Percentiles rank a stretch among this genome's conserved stretches.
Evolutionary conservation across 1,140 invertebrate genomes (phyloP).

Genomic region (Leptestheria dahalacensis): DNA sequence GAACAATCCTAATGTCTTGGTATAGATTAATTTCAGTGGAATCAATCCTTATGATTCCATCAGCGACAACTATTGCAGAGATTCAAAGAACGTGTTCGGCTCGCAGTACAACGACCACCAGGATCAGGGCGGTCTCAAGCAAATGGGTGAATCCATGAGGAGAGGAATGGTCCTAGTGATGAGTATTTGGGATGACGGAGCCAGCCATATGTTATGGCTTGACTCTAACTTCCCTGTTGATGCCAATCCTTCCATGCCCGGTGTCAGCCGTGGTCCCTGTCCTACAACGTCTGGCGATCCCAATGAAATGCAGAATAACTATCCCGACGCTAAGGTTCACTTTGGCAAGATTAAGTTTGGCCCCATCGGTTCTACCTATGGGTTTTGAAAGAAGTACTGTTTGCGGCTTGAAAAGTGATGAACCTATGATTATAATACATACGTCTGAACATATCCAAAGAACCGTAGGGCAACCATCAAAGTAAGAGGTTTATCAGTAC

Average conservation of each 20-base stretch:
- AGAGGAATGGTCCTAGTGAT: slow-evolving; percentile 18
- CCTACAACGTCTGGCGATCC: slow-evolving; percentile 17
- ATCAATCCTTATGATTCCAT: slow-evolving; percentile 17
- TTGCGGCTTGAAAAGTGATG: too few species aligned
- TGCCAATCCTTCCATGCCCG: slow-evolving; percentile 16
- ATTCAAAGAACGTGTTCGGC: slow-evolving; percentile 16
- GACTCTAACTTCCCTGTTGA: slow-evolving; percentile 17
- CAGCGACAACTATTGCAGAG: slow-evolving; percentile 15
- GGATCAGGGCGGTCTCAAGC: slow-evolving; percentile 17
- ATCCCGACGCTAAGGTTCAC: slow-evolving; percentile 12
- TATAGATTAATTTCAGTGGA: slow-evolving; percentile 8
- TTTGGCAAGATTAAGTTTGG: slow-evolving; percentile 18
- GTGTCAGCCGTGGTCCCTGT: slow-evolving; percentile 18
- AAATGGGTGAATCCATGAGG: slow-evolving; percentile 17
- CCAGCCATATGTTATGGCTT: slow-evolving; percentile 18
- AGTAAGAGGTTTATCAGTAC: too few species aligned
- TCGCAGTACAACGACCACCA: slow-evolving; percentile 13
- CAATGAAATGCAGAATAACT: slow-evolving; percentile 12
- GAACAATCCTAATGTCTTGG: not conserved
- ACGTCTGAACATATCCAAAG: too few species aligned
- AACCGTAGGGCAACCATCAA: too few species aligned
- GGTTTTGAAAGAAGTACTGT: too few species aligned
- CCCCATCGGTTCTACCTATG: slow-evolving; percentile 16
- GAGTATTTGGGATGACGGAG: slow-evolving; percentile 20
- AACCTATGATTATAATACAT: too few species aligned